A percentile compares a stretch with the other conserved stretches of the same genome.
These are phyloP conservation scores for Cacatua alba DNA, from an alignment of 2,113 vertebrate species.

Conservation along the genomic window DNA sequence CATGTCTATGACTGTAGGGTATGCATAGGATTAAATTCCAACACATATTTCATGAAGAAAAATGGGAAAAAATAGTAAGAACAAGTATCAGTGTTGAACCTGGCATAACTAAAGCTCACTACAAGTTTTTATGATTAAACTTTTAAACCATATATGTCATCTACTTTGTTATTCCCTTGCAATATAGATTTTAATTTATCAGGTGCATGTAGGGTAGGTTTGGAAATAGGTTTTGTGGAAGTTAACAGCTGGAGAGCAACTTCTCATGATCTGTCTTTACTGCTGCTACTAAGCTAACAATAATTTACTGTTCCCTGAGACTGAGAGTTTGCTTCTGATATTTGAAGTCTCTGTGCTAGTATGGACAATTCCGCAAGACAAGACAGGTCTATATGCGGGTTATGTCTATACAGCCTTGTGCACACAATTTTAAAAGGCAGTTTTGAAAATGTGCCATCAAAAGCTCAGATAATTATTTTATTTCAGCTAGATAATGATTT, in stretches of 20 bases:
- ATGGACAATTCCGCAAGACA: not conserved
- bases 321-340: not conserved
- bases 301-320: not conserved
- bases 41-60: not conserved
- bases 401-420: not conserved
- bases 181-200: not conserved
- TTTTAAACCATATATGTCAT: not conserved
- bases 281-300: not conserved
- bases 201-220: not conserved
- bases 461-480: slow-evolving; percentile 1
- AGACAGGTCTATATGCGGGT: not conserved
- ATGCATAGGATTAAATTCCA: not conserved
- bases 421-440: not conserved
- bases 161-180: not conserved
- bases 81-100: not conserved
- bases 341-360: not conserved
- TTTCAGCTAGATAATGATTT: slow-evolving; percentile 16
- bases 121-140: not conserved
- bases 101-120: not conserved
- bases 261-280: not conserved
- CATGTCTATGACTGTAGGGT: not conserved
- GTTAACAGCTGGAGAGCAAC: not conserved
- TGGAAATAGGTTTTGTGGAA: not conserved
- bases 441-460: not conserved
- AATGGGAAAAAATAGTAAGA: not conserved